phyloP scores from a whole-genome alignment of 2,888 invertebrate genomes.

The Holacanthella duospinosa region DNA sequence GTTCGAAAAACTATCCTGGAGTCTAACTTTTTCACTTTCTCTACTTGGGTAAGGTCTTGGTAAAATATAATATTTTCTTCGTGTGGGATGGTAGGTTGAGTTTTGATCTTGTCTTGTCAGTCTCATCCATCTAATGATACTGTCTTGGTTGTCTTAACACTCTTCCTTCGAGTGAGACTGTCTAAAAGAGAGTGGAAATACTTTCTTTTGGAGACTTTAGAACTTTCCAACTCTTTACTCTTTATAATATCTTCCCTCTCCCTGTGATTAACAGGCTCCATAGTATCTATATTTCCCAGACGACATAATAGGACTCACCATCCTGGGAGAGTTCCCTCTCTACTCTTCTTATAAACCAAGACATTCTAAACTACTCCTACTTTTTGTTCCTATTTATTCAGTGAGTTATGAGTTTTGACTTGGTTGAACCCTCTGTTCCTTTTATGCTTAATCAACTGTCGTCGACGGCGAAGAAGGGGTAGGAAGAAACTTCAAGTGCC shows the following conservation, averaged over 20 bases:
- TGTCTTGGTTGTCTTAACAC: not conserved
- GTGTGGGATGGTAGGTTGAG: no score
- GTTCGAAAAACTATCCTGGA: no score
- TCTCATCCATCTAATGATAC: not conserved
- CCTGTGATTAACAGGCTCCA: no score
- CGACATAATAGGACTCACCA: no score
- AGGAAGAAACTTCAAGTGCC: not conserved
- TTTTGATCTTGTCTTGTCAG: not conserved
- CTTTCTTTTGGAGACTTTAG: no score
- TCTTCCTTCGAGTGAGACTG: not conserved
- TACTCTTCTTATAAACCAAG: not conserved
- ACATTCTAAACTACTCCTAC: not conserved
- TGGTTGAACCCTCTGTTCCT: constrained; percentile 6
- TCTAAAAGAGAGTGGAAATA: not conserved
- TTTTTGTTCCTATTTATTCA: constrained; percentile 12
- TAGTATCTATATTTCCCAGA: no score
- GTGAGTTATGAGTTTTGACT: constrained; percentile 38
- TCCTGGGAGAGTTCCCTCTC: not conserved
- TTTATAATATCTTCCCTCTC: no score
- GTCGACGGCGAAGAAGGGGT: no score
- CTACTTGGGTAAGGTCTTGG: constrained; percentile 25
- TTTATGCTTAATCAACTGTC: constrained; percentile 34
- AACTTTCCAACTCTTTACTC: no score
- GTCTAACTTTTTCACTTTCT: constrained; percentile 37
- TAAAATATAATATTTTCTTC: not conserved